These are phyloP conservation scores for Zapornia atra DNA, from an alignment of 2,113 vertebrate species.

Conservation along the genomic window DNA sequence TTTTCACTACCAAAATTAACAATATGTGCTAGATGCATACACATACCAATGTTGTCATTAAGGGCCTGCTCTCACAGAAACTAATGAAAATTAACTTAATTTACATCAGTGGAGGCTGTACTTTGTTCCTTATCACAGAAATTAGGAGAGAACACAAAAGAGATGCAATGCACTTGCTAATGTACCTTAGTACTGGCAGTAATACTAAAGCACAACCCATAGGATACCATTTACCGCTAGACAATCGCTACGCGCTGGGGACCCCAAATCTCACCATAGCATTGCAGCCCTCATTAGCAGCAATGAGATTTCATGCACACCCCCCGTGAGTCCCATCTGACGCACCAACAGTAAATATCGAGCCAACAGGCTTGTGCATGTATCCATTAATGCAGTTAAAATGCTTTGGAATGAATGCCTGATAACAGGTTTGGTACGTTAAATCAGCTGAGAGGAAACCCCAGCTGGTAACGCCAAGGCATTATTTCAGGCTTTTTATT, in stretches of 20 bases:
- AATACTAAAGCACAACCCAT: background rate
- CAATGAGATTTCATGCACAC: background rate
- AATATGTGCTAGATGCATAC: background rate
- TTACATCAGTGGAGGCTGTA: background rate
- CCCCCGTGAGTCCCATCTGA: background rate
- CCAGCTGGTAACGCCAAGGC: background rate
- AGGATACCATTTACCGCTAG: background rate
- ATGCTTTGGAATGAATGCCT: background rate
- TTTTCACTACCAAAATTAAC: background rate
- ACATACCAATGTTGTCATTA: background rate
- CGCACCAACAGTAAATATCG: background rate
- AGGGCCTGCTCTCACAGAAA: background rate
- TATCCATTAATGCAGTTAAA: background rate
- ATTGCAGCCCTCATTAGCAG: background rate
- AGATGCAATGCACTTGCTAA: background rate
- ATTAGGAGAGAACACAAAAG: background rate
- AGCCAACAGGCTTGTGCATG: background rate
- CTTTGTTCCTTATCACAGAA: background rate
- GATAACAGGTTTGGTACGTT: background rate
- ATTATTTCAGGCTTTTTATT: conserved; percentile 10
- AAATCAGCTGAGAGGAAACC: conserved; percentile 10
- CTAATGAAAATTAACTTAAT: background rate
- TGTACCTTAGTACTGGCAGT: background rate
- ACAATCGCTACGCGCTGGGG: background rate
- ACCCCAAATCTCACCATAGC: background rate